A percentile compares a stretch with the other conserved stretches of the same genome.
Conservation (phyloP, 2,797 vertebrate species). For the Dendrocincla tyrannina region DNA sequence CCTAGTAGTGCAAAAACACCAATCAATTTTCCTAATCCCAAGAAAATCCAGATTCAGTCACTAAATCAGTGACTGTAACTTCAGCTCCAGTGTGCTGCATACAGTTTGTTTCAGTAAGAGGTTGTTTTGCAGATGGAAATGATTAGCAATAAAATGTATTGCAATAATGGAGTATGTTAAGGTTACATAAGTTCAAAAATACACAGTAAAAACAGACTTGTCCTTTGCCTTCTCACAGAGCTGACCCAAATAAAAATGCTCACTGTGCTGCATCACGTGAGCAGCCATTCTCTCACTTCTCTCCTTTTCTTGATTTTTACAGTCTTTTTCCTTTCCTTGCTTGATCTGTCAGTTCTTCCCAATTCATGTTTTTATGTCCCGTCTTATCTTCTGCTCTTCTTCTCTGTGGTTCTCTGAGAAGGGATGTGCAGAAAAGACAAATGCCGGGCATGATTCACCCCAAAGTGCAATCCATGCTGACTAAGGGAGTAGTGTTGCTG, state of each 20-base stretch:
- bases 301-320: background rate
- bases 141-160: constrained; percentile 45
- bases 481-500: background rate
- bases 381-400: background rate
- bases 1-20: background rate
- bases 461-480: fast-evolving
- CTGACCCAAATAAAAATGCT: constrained; percentile 31
- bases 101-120: background rate
- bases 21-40: background rate
- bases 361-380: fast-evolving
- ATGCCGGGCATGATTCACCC: background rate
- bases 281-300: background rate
- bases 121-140: constrained; percentile 38
- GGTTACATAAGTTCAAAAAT: constrained; percentile 60
- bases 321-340: background rate
- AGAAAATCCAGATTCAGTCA: background rate
- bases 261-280: background rate
- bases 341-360: background rate
- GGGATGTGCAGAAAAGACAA: background rate
- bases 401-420: background rate
- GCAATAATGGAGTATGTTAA: background rate
- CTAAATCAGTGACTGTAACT: background rate
- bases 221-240: background rate
- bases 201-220: constrained; percentile 13
- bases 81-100: background rate